Evolutionary conservation across 2,797 vertebrate genomes (phyloP).

Genomic region (Tapirus indicus): DNA sequence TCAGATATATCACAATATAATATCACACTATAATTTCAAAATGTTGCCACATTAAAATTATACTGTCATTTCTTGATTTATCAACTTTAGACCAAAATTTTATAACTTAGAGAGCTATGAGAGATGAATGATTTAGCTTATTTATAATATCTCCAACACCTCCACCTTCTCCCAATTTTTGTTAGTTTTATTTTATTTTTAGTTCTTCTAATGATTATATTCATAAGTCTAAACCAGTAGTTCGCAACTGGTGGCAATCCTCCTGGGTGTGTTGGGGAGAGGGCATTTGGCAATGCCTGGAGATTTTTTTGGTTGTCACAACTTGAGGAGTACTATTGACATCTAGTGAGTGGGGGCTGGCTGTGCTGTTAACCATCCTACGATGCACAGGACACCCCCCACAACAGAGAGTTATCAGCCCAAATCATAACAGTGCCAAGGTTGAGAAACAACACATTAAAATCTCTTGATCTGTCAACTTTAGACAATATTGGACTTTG

Average conservation of each 20-base stretch:
- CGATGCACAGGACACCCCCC: not conserved
- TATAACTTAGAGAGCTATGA: not conserved
- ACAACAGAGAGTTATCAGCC: not conserved
- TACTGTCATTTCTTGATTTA: not conserved
- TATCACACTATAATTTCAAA: not conserved
- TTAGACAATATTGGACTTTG: not conserved
- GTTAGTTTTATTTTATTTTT: not conserved
- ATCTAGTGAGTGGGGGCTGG: not conserved
- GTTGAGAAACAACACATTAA: not conserved
- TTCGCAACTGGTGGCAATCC: not conserved
- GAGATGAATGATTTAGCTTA: not conserved
- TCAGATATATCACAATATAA: too few relatives aligned
- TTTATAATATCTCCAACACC: not conserved
- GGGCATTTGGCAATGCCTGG: not conserved
- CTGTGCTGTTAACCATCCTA: accelerated
- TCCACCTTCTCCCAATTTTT: not conserved
- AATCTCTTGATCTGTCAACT: not conserved
- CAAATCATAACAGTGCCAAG: not conserved
- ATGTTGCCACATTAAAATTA: not conserved
- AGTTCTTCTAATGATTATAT: not conserved
- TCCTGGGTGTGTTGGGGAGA: not conserved
- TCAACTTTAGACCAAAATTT: not conserved
- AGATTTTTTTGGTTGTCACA: not conserved
- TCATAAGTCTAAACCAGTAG: not conserved
- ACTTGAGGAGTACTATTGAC: not conserved